phyloP scores from a whole-genome alignment of 1,140 invertebrate genomes.

The Drosophila elegans region DNA sequence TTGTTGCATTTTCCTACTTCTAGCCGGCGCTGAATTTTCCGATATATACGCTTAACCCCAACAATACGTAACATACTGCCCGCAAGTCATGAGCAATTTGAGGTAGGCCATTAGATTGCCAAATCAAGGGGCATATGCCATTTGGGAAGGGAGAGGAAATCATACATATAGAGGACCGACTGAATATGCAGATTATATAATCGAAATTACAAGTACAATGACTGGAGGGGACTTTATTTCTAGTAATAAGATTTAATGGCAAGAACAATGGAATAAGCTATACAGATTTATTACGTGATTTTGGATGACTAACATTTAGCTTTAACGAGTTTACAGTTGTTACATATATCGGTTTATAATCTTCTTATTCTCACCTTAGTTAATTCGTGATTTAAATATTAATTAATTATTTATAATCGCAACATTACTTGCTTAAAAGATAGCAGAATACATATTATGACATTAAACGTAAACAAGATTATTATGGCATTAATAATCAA shows the following conservation, averaged over 20 bases:
- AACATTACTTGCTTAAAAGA: no score
- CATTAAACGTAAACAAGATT: no score
- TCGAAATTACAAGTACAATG: not conserved
- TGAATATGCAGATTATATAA: conserved; percentile 27
- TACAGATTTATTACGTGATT: conserved; percentile 9
- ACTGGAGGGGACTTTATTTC: not conserved
- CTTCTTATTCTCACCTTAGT: not conserved
- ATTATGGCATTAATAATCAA: no score
- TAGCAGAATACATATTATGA: no score
- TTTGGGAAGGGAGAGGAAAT: not conserved
- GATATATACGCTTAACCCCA: conserved; percentile 12
- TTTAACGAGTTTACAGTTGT: not conserved
- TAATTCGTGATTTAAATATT: conserved; percentile 5
- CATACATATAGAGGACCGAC: not conserved
- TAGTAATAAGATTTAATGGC: conserved; percentile 3
- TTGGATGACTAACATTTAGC: conserved; percentile 6
- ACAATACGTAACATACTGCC: conserved; percentile 19
- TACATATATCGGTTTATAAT: not conserved
- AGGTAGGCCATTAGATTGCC: conserved; percentile 37
- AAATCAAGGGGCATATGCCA: conserved; percentile 9
- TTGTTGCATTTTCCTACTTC: conserved; percentile 28
- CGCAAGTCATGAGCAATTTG: conserved; percentile 40
- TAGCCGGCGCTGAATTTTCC: conserved; percentile 20
- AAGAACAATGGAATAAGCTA: conserved; percentile 7
- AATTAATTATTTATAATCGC: not conserved